Evolutionary conservation across 2,113 vertebrate species (phyloP).

Genomic region (Merops nubicus): DNA sequence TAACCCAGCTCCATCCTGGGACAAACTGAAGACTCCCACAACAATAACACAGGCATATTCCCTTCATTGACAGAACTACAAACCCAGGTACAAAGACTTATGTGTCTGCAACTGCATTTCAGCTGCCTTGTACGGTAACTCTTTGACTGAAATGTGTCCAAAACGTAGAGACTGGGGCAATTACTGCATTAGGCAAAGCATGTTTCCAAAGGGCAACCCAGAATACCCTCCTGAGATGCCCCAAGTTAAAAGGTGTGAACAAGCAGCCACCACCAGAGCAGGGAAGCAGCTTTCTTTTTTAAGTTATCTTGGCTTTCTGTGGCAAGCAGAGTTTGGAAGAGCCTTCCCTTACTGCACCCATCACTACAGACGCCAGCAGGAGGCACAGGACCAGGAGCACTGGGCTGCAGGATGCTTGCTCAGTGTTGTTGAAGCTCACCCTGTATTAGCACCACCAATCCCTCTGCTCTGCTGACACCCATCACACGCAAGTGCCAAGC

Average conservation of each 20-base stretch:
- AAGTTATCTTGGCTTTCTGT: background rate
- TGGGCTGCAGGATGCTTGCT: accelerated
- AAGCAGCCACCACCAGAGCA: background rate
- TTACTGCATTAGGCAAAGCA: background rate
- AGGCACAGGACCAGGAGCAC: background rate
- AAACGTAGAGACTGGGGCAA: background rate
- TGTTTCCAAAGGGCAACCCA: background rate
- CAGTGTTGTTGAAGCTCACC: background rate
- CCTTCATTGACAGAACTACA: background rate
- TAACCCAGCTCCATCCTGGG: background rate
- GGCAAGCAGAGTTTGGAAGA: background rate
- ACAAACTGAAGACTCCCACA: background rate
- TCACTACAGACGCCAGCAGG: background rate
- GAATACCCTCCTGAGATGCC: background rate
- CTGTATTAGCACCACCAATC: background rate
- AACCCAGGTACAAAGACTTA: background rate
- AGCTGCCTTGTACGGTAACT: background rate
- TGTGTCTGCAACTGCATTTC: background rate
- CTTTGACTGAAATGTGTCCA: background rate
- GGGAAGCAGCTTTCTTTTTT: background rate
- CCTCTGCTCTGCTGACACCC: background rate
- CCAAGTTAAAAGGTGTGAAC: background rate
- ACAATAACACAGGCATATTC: background rate
- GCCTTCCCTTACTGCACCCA: background rate
- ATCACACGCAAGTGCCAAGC: accelerated